Evolutionary conservation across 2,888 invertebrate genomes (phyloP).

Genomic region (Nymphalis c-album): DNA sequence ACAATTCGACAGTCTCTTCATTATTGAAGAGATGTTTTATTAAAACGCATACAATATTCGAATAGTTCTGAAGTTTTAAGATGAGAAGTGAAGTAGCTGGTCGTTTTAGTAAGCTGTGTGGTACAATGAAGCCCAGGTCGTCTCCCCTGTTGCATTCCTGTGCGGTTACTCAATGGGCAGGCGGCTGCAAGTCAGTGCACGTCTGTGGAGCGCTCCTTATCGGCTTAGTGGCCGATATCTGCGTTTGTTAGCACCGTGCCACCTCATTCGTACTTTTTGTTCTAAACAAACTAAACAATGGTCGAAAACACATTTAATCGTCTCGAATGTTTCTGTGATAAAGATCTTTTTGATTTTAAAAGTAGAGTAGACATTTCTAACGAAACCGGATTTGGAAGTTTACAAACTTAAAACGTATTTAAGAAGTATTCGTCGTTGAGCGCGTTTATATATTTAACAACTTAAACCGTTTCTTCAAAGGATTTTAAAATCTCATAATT

Average conservation of each 20-base stretch:
- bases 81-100: not conserved
- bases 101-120: not conserved
- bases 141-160: constrained; percentile 38
- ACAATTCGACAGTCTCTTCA: not conserved
- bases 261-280: not conserved
- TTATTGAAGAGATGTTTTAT: not conserved
- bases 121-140: constrained; percentile 7
- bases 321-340: not conserved
- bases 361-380: too few species aligned
- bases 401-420: too few species aligned
- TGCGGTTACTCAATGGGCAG: constrained; percentile 43
- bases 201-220: constrained; percentile 22
- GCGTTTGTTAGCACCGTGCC: not conserved
- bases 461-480: too few species aligned
- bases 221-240: constrained; percentile 7
- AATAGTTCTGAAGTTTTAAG: not conserved
- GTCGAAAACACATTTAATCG: not conserved
- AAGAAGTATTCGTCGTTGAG: too few species aligned
- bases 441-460: too few species aligned
- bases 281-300: not conserved
- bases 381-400: too few species aligned
- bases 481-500: too few species aligned
- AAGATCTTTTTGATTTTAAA: too few species aligned
- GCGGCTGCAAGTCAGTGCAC: constrained; percentile 30
- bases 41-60: not conserved